Conservation (phyloP, 2,888 invertebrate genomes). For the Eudiplozoon nipponicum region DNA sequence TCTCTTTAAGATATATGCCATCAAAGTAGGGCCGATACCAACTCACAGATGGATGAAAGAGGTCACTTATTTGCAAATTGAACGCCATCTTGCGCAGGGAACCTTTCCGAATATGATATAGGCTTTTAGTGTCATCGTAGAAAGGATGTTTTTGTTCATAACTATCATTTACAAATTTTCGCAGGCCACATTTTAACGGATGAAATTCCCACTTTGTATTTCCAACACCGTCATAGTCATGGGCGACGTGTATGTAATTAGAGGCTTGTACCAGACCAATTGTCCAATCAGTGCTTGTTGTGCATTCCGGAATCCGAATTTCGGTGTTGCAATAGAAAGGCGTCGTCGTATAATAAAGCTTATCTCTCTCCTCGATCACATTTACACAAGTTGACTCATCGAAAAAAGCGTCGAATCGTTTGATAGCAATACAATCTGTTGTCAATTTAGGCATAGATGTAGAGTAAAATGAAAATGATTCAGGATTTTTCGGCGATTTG, state of each 20-base stretch:
- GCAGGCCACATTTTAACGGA: slow-evolving; percentile 15
- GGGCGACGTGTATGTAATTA: slow-evolving; percentile 15
- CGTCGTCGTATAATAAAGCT: too few relatives aligned
- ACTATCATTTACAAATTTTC: slow-evolving; percentile 15
- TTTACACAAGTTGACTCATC: too few relatives aligned
- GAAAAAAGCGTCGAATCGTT: too few relatives aligned
- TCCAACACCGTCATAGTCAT: slow-evolving; percentile 14
- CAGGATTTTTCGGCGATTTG: too few relatives aligned
- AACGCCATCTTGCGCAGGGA: slow-evolving; percentile 10
- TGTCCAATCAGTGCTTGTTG: slow-evolving; percentile 15
- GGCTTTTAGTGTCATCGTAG: slow-evolving; percentile 16
- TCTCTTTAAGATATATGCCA: slow-evolving; percentile 14
- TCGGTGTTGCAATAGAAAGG: too few relatives aligned
- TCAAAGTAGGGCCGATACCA: slow-evolving; percentile 16
- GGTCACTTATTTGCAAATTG: slow-evolving; percentile 16
- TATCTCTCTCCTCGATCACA: too few relatives aligned
- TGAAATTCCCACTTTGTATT: slow-evolving; percentile 16
- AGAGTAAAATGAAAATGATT: too few relatives aligned
- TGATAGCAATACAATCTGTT: too few relatives aligned
- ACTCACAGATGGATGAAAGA: slow-evolving; percentile 16
- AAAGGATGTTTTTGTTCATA: slow-evolving; percentile 16
- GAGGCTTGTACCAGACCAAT: slow-evolving; percentile 16
- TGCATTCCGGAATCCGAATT: too few relatives aligned
- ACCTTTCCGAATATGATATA: slow-evolving; percentile 14
- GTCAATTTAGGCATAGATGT: too few relatives aligned